Evolutionary conservation across 2,113 vertebrate genomes (phyloP).

Genomic region (Peromyscus polionotus): DNA sequence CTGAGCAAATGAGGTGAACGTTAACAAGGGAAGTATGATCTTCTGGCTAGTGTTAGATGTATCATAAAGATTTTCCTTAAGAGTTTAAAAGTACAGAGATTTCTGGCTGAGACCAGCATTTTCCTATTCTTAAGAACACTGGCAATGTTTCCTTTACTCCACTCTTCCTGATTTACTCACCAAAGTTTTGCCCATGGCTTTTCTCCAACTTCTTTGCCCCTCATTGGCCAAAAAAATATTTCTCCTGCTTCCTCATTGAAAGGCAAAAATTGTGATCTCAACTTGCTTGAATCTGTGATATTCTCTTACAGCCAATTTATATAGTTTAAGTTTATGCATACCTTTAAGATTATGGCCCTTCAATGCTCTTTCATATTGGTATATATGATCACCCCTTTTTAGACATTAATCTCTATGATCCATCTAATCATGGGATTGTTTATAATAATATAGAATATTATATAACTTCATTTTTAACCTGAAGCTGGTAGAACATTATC

Average conservation of each 20-base stretch:
- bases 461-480: slow-evolving; percentile 1
- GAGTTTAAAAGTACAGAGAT: slow-evolving; percentile 70
- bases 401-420: neutral
- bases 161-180: slow-evolving; percentile 37
- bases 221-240: neutral
- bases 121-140: slow-evolving; percentile 49
- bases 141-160: slow-evolving; percentile 9
- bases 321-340: neutral
- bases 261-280: neutral
- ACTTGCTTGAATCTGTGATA: neutral
- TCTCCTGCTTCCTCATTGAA: slow-evolving; percentile 3
- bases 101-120: slow-evolving; percentile 66
- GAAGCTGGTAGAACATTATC: neutral
- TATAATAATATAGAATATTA: neutral
- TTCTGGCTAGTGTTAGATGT: slow-evolving; percentile 68
- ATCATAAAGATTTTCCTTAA: slow-evolving; percentile 48
- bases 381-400: neutral
- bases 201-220: neutral
- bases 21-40: slow-evolving; percentile 31
- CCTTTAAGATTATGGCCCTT: neutral
- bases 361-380: neutral
- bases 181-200: slow-evolving; percentile 21
- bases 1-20: neutral
- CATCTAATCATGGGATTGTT: neutral
- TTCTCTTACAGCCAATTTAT: neutral